Evolutionary conservation across 2,888 invertebrate species (phyloP), one percentile per base, ranked within the genome.

Genomic region (Peribatodes rhomboidaria): DNA sequence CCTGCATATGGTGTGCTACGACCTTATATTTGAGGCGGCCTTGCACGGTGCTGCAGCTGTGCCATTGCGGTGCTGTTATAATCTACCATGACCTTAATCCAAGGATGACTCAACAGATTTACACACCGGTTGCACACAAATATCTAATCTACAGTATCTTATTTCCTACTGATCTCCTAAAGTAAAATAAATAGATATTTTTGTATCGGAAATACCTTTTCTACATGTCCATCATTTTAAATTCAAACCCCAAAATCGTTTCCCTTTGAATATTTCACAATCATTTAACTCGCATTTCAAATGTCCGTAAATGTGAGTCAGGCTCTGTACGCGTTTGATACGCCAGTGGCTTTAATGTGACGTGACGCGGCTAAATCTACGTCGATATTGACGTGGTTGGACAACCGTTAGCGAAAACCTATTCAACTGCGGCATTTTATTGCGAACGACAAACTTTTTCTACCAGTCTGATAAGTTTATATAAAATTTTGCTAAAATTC

Each of bases 321-420:
- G 18, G 20, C 2, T 37, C 50, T 2, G 49, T 50, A 49, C 4
- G 6, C 20, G 37, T 37, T 49, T 49, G 49, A 11, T 35, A 52
- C 20, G 37, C 20, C 13, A 37, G 49, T 14, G 14, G 2, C 33
- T 16, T 33, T 37, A 52, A 37, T 20, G 37, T 52, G 37, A 52
- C 37, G 52, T 52, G 52, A 52, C 20, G 20, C 14, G 35, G 16
- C 18, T 37, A 37, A 52, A 52, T 52, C 35, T 37, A 52, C 52
- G 20, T 37, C 1, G 33, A 16, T 47, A 16, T 14, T 1, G 16
- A 16, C 22, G 22, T 22, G 49, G 20, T 20, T 52, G 35, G 35
- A 37, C 20, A 37, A 20, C 52, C 35, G 52, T 33, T n/a, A 16
- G n/a, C 50, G 11, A 4, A 50, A 31, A 14, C 7, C 50, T 18